Conservation (phyloP, 2,888 invertebrate species). For the Cordilura impudica region DNA sequence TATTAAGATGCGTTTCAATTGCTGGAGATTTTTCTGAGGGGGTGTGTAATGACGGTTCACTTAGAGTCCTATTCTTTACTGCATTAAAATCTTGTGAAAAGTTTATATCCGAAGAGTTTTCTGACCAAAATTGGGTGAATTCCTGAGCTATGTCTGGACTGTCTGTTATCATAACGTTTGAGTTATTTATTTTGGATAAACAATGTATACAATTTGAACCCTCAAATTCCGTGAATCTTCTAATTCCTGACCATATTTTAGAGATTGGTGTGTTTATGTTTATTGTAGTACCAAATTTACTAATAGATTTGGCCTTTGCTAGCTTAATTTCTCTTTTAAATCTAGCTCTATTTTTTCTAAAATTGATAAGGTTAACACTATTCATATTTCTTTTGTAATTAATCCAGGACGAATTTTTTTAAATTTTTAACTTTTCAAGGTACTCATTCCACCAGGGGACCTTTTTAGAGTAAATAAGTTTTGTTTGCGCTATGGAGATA, state of each 20-base stretch:
- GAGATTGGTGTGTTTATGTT: neutral
- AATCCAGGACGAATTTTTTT: slow-evolving; percentile 34
- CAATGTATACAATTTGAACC: neutral
- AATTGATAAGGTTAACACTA: slow-evolving; percentile 27
- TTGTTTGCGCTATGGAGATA: slow-evolving; percentile 5
- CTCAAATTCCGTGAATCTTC: slow-evolving; percentile 10
- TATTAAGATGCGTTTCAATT: no score
- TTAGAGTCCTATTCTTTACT: no score
- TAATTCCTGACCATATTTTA: slow-evolving; percentile 37
- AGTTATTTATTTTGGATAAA: neutral
- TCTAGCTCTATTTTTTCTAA: slow-evolving; percentile 23
- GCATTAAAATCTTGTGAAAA: no score
- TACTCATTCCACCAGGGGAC: slow-evolving; percentile 33
- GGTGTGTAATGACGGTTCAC: no score
- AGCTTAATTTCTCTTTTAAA: slow-evolving; percentile 45
- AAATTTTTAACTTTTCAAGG: slow-evolving; percentile 5
- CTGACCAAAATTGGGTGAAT: slow-evolving; percentile 7
- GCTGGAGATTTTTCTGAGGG: no score
- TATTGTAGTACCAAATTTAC: slow-evolving; percentile 12
- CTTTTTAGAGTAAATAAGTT: slow-evolving; percentile 22
- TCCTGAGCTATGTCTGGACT: no score
- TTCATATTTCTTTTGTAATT: slow-evolving; percentile 25
- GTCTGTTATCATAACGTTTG: neutral
- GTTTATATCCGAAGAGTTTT: slow-evolving; percentile 4
- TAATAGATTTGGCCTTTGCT: slow-evolving; percentile 17